Conservation (phyloP, 2,113 vertebrate species). For the Phyllostomus discolor region DNA sequence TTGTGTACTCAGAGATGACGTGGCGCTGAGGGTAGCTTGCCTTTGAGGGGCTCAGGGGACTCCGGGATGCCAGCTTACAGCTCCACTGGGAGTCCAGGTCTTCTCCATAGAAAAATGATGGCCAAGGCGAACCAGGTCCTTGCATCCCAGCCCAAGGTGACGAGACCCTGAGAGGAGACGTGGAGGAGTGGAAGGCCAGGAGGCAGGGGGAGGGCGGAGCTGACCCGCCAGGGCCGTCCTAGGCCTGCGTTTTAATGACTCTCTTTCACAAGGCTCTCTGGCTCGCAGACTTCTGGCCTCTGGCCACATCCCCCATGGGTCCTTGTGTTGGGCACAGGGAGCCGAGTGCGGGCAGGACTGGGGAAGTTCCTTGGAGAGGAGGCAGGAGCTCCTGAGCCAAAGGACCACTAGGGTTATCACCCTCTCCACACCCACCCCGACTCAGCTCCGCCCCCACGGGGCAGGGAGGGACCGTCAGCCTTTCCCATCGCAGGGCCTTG, state of each 20-base stretch:
- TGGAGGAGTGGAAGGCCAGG: neutral
- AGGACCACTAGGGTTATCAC: neutral
- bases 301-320: neutral
- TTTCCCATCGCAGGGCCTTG: neutral
- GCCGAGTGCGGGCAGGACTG: neutral
- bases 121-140: neutral
- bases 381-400: neutral
- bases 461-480: slow-evolving; percentile 36
- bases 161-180: too few relatives aligned
- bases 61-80: neutral
- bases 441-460: neutral
- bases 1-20: neutral
- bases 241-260: neutral
- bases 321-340: neutral
- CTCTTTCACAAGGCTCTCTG: neutral
- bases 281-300: neutral
- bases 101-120: neutral
- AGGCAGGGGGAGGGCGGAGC: neutral
- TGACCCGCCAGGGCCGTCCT: neutral
- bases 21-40: neutral
- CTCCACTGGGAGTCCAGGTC: neutral
- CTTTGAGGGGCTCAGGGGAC: neutral
- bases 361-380: neutral
- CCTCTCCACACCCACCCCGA: neutral
- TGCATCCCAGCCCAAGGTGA: rapidly evolving